Base-by-base conservation (phyloP, 53 echinoderm and acorn worm species). In the Paracentrotus lividus region DNA sequence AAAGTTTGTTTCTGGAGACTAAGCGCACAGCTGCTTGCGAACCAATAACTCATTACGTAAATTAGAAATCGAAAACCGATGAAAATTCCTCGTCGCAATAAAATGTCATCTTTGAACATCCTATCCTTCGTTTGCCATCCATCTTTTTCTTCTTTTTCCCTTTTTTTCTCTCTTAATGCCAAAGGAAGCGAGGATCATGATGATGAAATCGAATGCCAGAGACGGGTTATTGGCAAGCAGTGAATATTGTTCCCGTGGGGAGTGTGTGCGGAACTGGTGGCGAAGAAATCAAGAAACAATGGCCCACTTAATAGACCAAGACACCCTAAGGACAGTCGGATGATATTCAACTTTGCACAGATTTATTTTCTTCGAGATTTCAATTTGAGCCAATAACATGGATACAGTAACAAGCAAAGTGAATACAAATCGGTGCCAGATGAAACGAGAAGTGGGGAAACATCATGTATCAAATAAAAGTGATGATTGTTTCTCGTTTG, bases 1-100 rank as follows among this genome's bases (percentile, higher is more conserved):
- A 81, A 81, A 81, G 81, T 81, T 27, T 45, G 47, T 26, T 81
- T 45, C 26, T 45, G 49, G 0, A 81, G 81, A 81, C 81, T 81
- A 81, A 6, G 81, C 2, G 2, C n/a, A 26, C 13, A 81, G 45
- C 81, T 47, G 47, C 47, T 45, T 47, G n/a, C 44, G 49, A 81
- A 38, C n/a, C 81, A n/a, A 81, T 81, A 81, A 81, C 81, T 81
- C 81, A 81, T 81, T 81, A 81, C 81, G 81, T 81, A 81, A 81
- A 81, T 81, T 81, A 81, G 47, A 81, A 81, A 81, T 81, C 81
- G 81, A 81, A 47, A 44, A 47, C 81, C 81, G 81, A 81, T 45
- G 81, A 81, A 49, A 81, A 81, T 81, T 81, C 81, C 81, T 4
- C 45, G 18, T n/a, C 81, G 81, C 24, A 45, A n/a, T 81, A n/a